Evolutionary conservation across 2,113 vertebrate genomes (phyloP).

Genomic region (Ceyx cyanopectus): DNA sequence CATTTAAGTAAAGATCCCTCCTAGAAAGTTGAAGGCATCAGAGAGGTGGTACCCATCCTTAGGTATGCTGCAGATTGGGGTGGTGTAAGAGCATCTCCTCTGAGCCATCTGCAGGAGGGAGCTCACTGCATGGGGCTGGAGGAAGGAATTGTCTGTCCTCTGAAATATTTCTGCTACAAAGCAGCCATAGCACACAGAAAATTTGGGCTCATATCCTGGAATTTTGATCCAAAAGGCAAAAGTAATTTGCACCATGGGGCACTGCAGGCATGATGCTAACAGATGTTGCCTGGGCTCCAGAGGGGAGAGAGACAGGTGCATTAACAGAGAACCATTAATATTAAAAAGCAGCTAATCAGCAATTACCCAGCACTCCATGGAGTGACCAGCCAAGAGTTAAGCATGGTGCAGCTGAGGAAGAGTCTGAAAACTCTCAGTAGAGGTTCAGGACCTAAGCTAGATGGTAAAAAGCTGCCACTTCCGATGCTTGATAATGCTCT

Average conservation of each 20-base stretch:
- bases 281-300: neutral
- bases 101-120: neutral
- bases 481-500: slow-evolving; percentile 23
- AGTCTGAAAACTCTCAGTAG: neutral
- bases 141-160: neutral
- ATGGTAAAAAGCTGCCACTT: neutral
- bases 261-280: neutral
- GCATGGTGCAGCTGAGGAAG: neutral
- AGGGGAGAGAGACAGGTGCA: neutral
- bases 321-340: slow-evolving; percentile 42
- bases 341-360: slow-evolving; percentile 41
- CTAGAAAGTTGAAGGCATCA: neutral
- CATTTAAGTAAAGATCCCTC: neutral
- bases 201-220: neutral
- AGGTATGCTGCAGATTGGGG: neutral
- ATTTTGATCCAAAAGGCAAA: neutral
- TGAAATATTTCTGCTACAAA: neutral
- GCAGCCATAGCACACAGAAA: neutral
- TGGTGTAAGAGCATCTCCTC: neutral
- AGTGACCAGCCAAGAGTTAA: neutral
- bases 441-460: slow-evolving; percentile 40
- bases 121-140: neutral
- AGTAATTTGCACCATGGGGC: neutral
- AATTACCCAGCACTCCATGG: neutral
- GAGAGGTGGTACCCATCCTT: neutral